A percentile compares a stretch with the other conserved stretches of the same genome.
These are phyloP conservation scores for Tetragnatha montana DNA, from an alignment of 2,888 invertebrate species.

Conservation along the genomic window DNA sequence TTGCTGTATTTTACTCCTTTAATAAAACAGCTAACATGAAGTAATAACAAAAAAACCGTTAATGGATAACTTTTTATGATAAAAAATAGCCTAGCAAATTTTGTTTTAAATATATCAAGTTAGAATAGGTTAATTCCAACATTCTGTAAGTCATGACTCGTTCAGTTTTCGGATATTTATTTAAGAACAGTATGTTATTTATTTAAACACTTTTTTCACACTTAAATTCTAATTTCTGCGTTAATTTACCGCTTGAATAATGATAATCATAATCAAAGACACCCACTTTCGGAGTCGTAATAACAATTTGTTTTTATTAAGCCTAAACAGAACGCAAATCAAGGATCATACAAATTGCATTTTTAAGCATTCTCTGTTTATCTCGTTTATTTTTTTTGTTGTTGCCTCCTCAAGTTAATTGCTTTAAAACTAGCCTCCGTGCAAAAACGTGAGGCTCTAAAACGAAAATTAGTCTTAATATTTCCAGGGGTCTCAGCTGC, in stretches of 20 bases:
- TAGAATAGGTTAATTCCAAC: too few relatives aligned
- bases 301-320: background rate
- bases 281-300: background rate
- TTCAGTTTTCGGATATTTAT: too few relatives aligned
- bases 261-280: background rate
- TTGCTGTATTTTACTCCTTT: too few relatives aligned
- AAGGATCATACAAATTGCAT: background rate
- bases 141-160: too few relatives aligned
- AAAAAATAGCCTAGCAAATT: too few relatives aligned
- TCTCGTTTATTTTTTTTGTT: background rate
- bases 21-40: too few relatives aligned
- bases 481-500: background rate
- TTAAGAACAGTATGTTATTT: too few relatives aligned
- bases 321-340: background rate
- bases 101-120: too few relatives aligned
- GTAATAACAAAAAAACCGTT: too few relatives aligned
- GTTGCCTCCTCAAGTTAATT: background rate
- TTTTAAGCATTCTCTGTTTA: background rate
- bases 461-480: background rate
- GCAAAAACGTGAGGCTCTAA: background rate
- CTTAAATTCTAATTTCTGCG: background rate
- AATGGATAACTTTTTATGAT: too few relatives aligned
- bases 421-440: background rate
- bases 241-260: background rate
- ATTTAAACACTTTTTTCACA: background rate